These are phyloP conservation scores for Athalia cordata DNA, from an alignment of 2,888 invertebrate genomes.

Conservation along the genomic window DNA sequence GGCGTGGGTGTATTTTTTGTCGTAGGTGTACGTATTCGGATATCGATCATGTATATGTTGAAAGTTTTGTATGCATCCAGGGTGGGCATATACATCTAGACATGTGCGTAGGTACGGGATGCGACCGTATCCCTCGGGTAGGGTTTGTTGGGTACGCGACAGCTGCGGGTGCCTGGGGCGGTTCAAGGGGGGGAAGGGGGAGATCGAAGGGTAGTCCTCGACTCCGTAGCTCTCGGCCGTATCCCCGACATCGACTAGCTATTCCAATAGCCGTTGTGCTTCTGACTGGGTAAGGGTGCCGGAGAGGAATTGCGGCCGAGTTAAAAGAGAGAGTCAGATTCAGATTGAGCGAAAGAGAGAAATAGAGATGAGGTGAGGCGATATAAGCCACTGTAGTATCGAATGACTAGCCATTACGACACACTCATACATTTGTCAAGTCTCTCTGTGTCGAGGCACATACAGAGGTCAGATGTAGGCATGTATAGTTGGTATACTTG, in stretches of 20 bases:
- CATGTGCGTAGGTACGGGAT: conserved; percentile 32
- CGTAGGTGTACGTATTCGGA: no score
- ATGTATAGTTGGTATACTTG: background rate
- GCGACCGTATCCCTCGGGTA: conserved; percentile 9
- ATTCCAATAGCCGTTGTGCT: conserved; percentile 42
- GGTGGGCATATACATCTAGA: conserved; percentile 8
- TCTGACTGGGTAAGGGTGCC: conserved; percentile 27
- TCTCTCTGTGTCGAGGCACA: background rate
- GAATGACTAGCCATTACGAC: conserved; percentile 38
- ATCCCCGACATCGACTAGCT: conserved; percentile 34
- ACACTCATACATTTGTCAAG: background rate
- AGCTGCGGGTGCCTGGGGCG: conserved; percentile 44
- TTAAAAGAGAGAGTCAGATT: background rate
- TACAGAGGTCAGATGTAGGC: background rate
- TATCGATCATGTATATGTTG: conserved; percentile 4
- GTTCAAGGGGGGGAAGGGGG: background rate
- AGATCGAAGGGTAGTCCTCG: conserved; percentile 43
- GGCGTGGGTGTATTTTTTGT: no score
- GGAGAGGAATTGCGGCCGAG: conserved; percentile 30
- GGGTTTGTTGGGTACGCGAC: conserved; percentile 44
- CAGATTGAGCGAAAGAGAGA: background rate
- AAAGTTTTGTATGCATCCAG: conserved; percentile 9
- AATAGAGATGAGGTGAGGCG: conserved; percentile 3
- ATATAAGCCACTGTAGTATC: conserved; percentile 39
- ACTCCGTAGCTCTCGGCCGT: conserved; percentile 37